Conservation (phyloP, 2,797 vertebrate species). For the Tenualosa thibaudeaui region DNA sequence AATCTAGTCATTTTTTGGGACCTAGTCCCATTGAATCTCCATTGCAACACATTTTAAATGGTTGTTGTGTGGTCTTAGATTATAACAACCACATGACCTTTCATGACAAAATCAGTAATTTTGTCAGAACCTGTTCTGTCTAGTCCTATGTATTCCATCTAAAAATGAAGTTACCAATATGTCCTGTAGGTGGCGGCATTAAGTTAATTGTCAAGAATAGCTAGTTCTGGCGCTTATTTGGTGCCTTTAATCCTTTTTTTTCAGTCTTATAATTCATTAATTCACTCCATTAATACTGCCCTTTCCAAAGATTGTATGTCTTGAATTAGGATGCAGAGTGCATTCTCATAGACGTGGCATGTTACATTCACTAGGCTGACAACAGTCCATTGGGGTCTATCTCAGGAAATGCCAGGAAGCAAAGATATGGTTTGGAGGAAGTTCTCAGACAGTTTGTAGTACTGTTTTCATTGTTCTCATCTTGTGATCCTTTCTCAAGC, state of each 20-base stretch:
- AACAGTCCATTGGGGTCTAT: constrained; percentile 31
- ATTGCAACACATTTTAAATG: not conserved
- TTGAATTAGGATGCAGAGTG: not conserved
- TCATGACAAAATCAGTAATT: not conserved
- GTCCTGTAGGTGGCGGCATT: constrained; percentile 15
- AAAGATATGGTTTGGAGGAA: constrained; percentile 49
- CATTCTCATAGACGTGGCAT: not conserved
- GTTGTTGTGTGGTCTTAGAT: not conserved
- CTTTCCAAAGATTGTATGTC: not conserved
- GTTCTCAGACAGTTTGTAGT: constrained; percentile 29
- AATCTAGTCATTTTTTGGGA: not conserved
- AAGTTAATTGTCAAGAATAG: not conserved
- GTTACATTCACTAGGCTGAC: constrained; percentile 13
- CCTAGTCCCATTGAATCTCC: not conserved
- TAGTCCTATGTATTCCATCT: not conserved
- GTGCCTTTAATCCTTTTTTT: not conserved
- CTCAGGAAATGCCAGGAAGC: constrained; percentile 52
- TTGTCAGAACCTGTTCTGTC: no score
- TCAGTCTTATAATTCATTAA: not conserved
- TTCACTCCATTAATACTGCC: not conserved
- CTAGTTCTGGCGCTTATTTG: not conserved
- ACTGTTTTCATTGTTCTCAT: constrained; percentile 17
- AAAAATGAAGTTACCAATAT: not conserved
- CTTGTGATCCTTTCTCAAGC: not conserved
- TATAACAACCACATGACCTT: not conserved